A percentile compares a stretch with the other conserved stretches of the same genome.
phyloP scores from a whole-genome alignment of 2,113 vertebrate species.

The Pongo abelii region DNA sequence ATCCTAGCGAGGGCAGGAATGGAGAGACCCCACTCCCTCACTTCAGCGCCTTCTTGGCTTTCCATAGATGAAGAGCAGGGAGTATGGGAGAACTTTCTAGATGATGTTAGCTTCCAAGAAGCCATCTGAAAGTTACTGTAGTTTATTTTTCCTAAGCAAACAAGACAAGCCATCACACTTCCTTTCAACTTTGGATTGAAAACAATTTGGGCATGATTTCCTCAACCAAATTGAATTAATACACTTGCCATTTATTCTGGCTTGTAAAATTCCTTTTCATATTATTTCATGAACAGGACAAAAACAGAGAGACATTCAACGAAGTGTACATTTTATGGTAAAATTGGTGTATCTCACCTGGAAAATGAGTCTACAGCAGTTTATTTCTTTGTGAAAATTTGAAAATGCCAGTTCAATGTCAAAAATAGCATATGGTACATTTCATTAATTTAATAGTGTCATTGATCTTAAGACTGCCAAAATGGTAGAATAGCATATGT shows the following conservation, averaged over 20 bases:
- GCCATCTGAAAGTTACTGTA: background rate
- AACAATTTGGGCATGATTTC: slow-evolving; percentile 54
- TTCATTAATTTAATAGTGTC: background rate
- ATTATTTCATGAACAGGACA: background rate
- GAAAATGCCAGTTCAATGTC: background rate
- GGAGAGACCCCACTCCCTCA: background rate
- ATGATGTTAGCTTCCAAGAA: background rate
- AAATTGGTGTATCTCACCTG: background rate
- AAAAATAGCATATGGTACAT: background rate
- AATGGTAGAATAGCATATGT: background rate
- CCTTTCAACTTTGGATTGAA: slow-evolving; percentile 32
- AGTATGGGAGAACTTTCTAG: background rate
- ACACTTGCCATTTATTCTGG: slow-evolving; percentile 44
- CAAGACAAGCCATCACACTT: background rate
- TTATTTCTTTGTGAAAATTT: slow-evolving; percentile 43
- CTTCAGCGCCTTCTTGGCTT: background rate
- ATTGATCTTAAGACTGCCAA: background rate
- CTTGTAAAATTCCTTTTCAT: slow-evolving; percentile 40
- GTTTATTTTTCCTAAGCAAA: background rate
- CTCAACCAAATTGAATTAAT: slow-evolving; percentile 47
- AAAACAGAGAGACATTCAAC: background rate
- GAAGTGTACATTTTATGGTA: background rate
- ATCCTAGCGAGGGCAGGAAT: background rate
- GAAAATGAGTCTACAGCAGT: background rate
- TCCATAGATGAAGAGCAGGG: background rate